Evolutionary conservation across 2,888 invertebrate genomes (phyloP).

Genomic region (Ormyrus thymus): DNA sequence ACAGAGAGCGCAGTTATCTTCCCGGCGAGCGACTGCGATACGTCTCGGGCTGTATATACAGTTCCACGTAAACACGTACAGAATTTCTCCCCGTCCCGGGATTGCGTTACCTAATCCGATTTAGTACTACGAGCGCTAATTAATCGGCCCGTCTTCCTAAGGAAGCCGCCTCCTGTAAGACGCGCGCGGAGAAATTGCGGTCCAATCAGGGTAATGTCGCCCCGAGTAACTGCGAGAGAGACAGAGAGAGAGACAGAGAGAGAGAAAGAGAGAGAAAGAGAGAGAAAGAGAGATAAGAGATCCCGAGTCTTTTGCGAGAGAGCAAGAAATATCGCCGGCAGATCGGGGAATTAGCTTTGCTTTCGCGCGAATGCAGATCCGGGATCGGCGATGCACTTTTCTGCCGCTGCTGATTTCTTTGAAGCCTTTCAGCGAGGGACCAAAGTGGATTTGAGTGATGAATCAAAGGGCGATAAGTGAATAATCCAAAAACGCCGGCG

Average conservation of each 20-base stretch:
- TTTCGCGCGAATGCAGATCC: neutral
- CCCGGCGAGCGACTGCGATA: neutral
- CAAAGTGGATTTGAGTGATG: neutral
- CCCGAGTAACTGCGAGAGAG: slow-evolving; percentile 14
- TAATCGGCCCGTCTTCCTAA: slow-evolving; percentile 49
- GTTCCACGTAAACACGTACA: neutral
- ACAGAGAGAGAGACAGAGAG: slow-evolving; percentile 3
- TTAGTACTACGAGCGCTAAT: slow-evolving; percentile 53
- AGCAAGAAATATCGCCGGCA: slow-evolving; percentile 34
- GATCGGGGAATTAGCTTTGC: neutral
- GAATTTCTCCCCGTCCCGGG: slow-evolving; percentile 2
- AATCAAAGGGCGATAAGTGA: neutral
- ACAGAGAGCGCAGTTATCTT: neutral
- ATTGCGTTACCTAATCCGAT: slow-evolving; percentile 54
- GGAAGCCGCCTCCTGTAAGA: slow-evolving; percentile 33
- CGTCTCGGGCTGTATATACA: neutral
- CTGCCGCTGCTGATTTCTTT: neutral
- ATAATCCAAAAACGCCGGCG: too few relatives aligned
- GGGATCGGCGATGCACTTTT: neutral
- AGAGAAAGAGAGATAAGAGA: slow-evolving; percentile 6
- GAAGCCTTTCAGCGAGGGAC: neutral
- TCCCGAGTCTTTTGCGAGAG: neutral
- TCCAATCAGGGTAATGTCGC: slow-evolving; percentile 52
- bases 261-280: neutral
- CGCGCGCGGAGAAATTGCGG: slow-evolving; percentile 47